Conservation (phyloP, 2,113 vertebrate genomes). For the Ranitomeya variabilis region DNA sequence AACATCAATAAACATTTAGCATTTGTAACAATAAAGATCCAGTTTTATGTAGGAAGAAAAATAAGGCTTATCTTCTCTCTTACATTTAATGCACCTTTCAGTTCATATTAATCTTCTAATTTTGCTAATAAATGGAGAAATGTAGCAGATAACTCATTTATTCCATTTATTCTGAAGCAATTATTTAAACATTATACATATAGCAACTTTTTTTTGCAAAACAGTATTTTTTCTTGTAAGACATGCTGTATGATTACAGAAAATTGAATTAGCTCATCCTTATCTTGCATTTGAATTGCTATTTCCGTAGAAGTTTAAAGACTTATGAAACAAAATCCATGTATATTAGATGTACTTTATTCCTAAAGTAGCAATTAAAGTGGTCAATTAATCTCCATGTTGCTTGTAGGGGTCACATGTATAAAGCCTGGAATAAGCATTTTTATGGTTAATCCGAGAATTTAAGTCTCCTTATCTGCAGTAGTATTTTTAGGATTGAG, state of each 20-base stretch:
- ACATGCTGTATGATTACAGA: background rate
- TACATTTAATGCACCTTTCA: background rate
- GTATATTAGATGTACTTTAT: background rate
- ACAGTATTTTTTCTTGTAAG: background rate
- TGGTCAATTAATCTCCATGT: background rate
- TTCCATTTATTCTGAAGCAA: background rate
- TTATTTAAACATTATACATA: background rate
- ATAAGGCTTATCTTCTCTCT: too few species aligned
- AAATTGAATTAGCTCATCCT: background rate
- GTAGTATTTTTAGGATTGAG: background rate
- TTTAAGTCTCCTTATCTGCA: background rate
- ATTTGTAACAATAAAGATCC: too few species aligned
- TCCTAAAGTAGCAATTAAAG: background rate
- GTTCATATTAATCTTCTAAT: background rate
- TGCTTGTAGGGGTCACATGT: background rate
- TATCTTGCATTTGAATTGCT: background rate
- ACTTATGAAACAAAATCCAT: background rate
- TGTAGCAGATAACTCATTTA: background rate
- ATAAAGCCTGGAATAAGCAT: background rate
- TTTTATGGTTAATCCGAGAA: background rate
- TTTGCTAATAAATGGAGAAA: background rate
- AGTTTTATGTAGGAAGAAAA: too few species aligned
- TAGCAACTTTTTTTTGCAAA: background rate
- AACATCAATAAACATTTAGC: too few species aligned
- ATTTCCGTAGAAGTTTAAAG: background rate